phyloP scores from a whole-genome alignment of 2,888 invertebrate genomes.

The Boloria euphrosyne region DNA sequence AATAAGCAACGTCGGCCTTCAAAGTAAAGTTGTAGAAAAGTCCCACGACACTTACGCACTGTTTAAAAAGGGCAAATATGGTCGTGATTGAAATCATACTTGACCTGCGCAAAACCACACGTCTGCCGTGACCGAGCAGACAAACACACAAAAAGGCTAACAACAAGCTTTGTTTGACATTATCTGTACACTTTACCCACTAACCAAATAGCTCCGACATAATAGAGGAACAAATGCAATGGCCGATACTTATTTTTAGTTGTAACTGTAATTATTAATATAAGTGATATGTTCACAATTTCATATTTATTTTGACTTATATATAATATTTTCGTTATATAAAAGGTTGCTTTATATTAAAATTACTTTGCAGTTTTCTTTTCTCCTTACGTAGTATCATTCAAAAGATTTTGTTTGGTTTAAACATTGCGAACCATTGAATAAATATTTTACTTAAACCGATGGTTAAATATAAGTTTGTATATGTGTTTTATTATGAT shows the following conservation, averaged over 20 bases:
- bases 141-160: constrained; percentile 61
- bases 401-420: constrained; percentile 6
- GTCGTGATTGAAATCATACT: constrained; percentile 59
- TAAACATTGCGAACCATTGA: constrained; percentile 18
- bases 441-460: constrained; percentile 10
- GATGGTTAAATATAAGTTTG: not conserved
- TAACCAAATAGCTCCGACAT: constrained; percentile 45
- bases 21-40: constrained; percentile 4
- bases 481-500: not conserved
- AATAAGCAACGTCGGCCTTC: too few relatives aligned
- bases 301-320: too few relatives aligned
- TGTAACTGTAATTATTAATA: too few relatives aligned
- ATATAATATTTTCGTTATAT: too few relatives aligned
- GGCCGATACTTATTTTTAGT: constrained; percentile 1
- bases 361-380: too few relatives aligned
- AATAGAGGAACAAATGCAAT: constrained; percentile 29
- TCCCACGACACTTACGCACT: constrained; percentile 37
- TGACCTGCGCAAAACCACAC: constrained; percentile 73
- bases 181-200: constrained; percentile 67
- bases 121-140: constrained; percentile 74
- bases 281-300: too few relatives aligned
- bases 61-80: constrained; percentile 52
- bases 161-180: constrained; percentile 63
- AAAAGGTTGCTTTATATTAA: too few relatives aligned
- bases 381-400: not conserved